phyloP scores from a whole-genome alignment of 1,140 invertebrate genomes.

The Panulirus ornatus region DNA sequence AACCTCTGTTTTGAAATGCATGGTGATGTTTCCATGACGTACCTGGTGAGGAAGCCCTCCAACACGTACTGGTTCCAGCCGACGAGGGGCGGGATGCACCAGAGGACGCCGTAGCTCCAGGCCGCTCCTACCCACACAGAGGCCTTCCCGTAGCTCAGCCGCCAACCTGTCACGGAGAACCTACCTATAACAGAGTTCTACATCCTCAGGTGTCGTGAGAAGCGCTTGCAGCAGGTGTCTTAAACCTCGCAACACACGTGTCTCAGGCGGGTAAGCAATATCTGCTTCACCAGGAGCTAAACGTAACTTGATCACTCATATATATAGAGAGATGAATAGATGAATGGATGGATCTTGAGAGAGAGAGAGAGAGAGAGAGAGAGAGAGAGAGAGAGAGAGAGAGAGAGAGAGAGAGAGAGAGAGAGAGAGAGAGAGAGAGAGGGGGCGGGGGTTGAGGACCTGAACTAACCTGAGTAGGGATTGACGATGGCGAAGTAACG shows the following conservation, averaged over 20 bases:
- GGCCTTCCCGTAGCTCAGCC: conserved; percentile 11
- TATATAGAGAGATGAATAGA: no score
- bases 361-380: conserved; percentile 8
- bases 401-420: conserved; percentile 36
- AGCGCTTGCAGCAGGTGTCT: no score
- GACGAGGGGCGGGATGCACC: conserved; percentile 46
- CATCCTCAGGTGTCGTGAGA: no score
- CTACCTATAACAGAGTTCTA: neutral
- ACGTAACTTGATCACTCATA: neutral
- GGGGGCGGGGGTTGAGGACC: neutral
- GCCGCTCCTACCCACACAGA: conserved; percentile 9
- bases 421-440: conserved; percentile 43
- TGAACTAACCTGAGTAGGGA: conserved; percentile 22
- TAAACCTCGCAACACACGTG: no score
- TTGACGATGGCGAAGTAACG: conserved; percentile 43
- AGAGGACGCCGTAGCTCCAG: conserved; percentile 32
- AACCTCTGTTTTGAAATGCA: no score
- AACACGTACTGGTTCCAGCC: conserved; percentile 58
- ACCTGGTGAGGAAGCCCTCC: conserved; percentile 53
- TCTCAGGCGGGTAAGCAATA: neutral
- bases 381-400: conserved; percentile 38
- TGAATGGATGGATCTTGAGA: no score
- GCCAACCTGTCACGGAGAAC: conserved; percentile 1
- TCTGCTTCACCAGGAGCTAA: neutral
- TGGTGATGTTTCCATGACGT: neutral